These are phyloP conservation scores for Drosophila quasianomalipes DNA, from an alignment of 2,888 invertebrate species.

Conservation along the genomic window DNA sequence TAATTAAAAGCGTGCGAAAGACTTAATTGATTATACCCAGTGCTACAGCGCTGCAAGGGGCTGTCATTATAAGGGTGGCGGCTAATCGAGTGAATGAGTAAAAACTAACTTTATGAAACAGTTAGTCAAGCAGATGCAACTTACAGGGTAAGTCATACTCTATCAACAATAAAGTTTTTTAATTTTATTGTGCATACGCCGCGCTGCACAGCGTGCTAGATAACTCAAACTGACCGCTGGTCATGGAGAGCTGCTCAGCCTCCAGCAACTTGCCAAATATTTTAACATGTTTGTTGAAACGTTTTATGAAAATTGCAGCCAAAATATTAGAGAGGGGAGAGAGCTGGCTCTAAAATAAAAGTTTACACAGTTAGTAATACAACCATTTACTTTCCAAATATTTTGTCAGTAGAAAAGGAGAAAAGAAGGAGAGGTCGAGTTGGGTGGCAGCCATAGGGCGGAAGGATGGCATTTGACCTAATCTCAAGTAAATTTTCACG, in stretches of 20 bases:
- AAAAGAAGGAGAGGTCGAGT: background rate
- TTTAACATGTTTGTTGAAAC: slow-evolving; percentile 75
- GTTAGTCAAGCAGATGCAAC: background rate
- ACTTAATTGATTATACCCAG: slow-evolving; percentile 75
- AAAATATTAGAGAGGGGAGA: slow-evolving; percentile 12
- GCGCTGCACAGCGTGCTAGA: slow-evolving; percentile 21
- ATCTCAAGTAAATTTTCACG: slow-evolving; percentile 72
- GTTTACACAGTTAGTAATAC: slow-evolving; percentile 79
- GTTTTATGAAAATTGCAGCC: slow-evolving; percentile 71
- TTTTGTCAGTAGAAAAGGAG: slow-evolving; percentile 49
- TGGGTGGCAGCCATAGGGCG: background rate
- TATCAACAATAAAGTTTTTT: background rate
- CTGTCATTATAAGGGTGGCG: background rate
- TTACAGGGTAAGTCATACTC: slow-evolving; percentile 17
- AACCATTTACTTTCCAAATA: slow-evolving; percentile 80
- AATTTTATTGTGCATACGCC: slow-evolving; percentile 40
- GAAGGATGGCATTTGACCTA: slow-evolving; percentile 23
- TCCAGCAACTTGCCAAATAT: slow-evolving; percentile 65
- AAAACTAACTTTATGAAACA: background rate
- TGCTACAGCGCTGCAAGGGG: slow-evolving; percentile 1
- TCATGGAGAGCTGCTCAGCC: slow-evolving; percentile 40
- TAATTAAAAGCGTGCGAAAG: slow-evolving; percentile 76
- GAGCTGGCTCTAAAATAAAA: slow-evolving; percentile 49
- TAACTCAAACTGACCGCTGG: slow-evolving; percentile 39
- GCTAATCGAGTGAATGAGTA: background rate